phyloP scores from a whole-genome alignment of 1,140 invertebrate genomes.

The Musca vetustissima region DNA sequence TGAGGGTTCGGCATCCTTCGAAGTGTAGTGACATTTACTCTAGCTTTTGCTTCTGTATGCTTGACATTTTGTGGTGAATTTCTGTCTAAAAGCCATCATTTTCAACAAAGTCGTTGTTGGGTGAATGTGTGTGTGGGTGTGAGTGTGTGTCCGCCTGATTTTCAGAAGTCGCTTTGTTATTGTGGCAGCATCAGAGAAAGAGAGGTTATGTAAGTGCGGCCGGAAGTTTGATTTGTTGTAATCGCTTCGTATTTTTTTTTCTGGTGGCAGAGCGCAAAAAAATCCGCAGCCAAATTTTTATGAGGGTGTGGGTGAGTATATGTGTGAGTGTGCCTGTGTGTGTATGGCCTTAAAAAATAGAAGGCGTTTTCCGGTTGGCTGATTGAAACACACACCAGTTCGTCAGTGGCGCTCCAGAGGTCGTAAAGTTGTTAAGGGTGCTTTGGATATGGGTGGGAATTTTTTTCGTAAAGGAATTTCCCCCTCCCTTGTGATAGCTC shows the following conservation, averaged over 20 bases:
- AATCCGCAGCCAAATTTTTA: neutral
- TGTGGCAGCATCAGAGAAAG: neutral
- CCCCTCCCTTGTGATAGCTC: too few relatives aligned
- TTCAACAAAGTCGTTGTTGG: conserved; percentile 27
- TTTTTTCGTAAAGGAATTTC: conserved; percentile 1
- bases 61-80: conserved; percentile 57
- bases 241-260: too few relatives aligned
- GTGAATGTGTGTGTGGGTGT: conserved; percentile 30
- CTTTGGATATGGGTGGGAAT: conserved; percentile 22
- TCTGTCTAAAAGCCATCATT: conserved; percentile 32
- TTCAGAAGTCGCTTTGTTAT: neutral
- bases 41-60: conserved; percentile 53
- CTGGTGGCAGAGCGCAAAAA: neutral
- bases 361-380: conserved; percentile 55
- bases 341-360: conserved; percentile 39
- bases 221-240: conserved; percentile 55
- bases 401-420: neutral
- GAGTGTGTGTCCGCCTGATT: conserved; percentile 7
- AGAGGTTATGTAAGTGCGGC: conserved; percentile 29
- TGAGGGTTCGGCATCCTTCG: too few relatives aligned
- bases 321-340: conserved; percentile 12
- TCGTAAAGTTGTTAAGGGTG: conserved; percentile 32
- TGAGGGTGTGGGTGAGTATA: neutral
- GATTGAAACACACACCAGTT: conserved; percentile 25
- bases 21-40: conserved; percentile 1